Conservation (phyloP, 2,113 vertebrate species). For the Malaclemys terrapin region DNA sequence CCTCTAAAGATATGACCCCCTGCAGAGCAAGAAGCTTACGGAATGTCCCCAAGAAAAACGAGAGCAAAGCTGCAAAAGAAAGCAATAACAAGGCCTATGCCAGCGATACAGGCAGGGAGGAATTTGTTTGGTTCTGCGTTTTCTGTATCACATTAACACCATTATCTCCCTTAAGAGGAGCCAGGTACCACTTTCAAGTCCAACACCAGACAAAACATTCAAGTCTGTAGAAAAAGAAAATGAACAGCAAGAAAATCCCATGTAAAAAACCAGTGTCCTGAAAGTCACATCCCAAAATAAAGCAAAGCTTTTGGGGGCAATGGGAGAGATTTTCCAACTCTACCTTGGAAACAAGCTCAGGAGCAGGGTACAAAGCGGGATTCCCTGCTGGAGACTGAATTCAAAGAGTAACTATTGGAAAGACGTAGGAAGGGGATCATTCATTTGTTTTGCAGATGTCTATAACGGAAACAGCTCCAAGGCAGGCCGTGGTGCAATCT, state of each 20-base stretch:
- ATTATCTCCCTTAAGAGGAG: background rate
- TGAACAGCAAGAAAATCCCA: background rate
- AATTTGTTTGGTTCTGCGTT: background rate
- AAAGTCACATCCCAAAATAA: rapidly evolving
- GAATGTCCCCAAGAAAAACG: background rate
- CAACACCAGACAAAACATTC: rapidly evolving
- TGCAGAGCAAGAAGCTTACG: background rate
- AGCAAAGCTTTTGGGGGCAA: rapidly evolving
- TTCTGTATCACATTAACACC: rapidly evolving
- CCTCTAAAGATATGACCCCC: background rate
- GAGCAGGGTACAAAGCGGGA: rapidly evolving
- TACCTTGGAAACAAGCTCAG: background rate
- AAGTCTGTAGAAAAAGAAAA: background rate
- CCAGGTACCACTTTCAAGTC: background rate
- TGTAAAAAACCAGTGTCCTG: rapidly evolving
- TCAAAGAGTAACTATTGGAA: rapidly evolving
- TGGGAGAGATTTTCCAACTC: background rate
- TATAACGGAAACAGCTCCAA: rapidly evolving
- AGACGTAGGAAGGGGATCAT: rapidly evolving
- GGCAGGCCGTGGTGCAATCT: background rate
- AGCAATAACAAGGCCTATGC: background rate
- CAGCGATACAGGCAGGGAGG: rapidly evolving
- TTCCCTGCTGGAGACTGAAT: background rate
- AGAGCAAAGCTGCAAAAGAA: background rate
- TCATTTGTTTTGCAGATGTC: background rate